phyloP scores from a whole-genome alignment of 2,113 vertebrate species.

The Microtus ochrogaster region DNA sequence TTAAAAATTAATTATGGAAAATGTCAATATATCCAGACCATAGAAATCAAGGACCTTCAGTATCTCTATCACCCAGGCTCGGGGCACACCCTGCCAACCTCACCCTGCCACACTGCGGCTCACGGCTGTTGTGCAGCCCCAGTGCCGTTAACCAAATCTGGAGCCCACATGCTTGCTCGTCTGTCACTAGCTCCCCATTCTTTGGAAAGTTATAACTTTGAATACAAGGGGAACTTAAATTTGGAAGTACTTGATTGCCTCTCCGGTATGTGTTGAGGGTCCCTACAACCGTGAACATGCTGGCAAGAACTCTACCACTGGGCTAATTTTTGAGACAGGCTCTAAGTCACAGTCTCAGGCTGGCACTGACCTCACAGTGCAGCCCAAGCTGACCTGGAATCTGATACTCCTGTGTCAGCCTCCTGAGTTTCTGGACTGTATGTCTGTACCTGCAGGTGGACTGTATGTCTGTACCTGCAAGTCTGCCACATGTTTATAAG shows the following conservation, averaged over 20 bases:
- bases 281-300: neutral
- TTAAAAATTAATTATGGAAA: neutral
- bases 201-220: neutral
- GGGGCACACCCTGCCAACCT: neutral
- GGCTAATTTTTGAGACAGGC: neutral
- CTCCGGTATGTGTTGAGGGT: neutral
- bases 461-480: too few species aligned
- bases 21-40: neutral
- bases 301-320: neutral
- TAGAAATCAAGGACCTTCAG: neutral
- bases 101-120: neutral
- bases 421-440: neutral
- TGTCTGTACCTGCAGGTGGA: neutral
- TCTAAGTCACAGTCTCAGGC: neutral
- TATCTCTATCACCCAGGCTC: neutral
- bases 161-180: neutral
- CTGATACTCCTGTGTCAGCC: too few species aligned
- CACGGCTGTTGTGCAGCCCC: neutral
- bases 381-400: neutral
- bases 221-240: neutral
- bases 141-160: neutral
- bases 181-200: neutral
- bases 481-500: neutral
- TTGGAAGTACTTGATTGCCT: neutral
- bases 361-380: neutral